Conservation (phyloP, 1,140 invertebrate species). For the Luehdorfia chinensis region DNA sequence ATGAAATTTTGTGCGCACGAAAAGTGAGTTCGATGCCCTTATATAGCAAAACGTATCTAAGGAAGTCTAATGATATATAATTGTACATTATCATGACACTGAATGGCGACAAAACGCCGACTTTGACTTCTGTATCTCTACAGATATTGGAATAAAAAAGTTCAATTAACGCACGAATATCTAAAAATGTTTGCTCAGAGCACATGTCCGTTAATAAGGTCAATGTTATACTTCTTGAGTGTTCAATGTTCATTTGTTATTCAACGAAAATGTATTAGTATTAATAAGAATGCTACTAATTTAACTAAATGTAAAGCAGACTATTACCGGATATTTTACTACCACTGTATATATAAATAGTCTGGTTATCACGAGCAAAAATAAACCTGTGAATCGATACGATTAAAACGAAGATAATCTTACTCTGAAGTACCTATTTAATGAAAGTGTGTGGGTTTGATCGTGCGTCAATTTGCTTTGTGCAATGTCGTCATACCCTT, state of each 20-base stretch:
- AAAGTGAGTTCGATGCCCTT: constrained; percentile 12
- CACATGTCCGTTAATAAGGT: too few relatives aligned
- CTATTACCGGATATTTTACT: constrained; percentile 15
- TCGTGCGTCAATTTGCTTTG: constrained; percentile 64
- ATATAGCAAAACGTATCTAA: constrained; percentile 13
- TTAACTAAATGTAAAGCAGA: constrained; percentile 11
- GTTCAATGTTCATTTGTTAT: too few relatives aligned
- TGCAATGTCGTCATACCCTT: constrained; percentile 47
- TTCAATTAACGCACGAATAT: too few relatives aligned
- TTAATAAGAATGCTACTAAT: neutral
- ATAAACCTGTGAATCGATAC: constrained; percentile 18
- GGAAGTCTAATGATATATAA: constrained; percentile 8
- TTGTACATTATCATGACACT: neutral
- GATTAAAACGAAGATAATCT: constrained; percentile 29
- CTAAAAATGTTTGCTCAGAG: too few relatives aligned
- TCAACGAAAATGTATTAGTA: too few relatives aligned
- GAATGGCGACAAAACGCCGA: constrained; percentile 5
- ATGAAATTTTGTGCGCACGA: constrained; percentile 15
- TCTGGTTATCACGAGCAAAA: constrained; percentile 11
- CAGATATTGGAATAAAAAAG: too few relatives aligned
- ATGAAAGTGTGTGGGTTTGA: constrained; percentile 52
- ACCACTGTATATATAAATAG: too few relatives aligned
- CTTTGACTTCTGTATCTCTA: constrained; percentile 1
- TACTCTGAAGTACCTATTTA: constrained; percentile 32
- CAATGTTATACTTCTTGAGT: too few relatives aligned